Percentiles rank a stretch among this genome's conserved stretches.
Conservation (phyloP, 2,113 vertebrate genomes). For the Aptenodytes forsteri region DNA sequence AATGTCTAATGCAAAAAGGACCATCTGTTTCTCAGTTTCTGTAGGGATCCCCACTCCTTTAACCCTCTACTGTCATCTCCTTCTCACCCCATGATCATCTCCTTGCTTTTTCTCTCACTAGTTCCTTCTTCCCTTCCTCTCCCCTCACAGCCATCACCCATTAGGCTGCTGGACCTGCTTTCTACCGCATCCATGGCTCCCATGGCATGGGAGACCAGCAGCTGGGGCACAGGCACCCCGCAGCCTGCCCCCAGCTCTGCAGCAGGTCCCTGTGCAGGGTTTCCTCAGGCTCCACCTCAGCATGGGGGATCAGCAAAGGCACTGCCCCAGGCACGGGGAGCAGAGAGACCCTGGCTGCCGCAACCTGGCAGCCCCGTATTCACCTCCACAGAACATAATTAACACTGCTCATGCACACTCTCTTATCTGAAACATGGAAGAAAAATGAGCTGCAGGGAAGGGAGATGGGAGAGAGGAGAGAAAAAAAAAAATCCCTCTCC, state of each 20-base stretch:
- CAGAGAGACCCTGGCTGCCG: fast-evolving
- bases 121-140: neutral
- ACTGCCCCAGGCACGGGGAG: neutral
- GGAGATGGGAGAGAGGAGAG: neutral
- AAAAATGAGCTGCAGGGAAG: conserved; percentile 44
- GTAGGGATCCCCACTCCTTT: neutral
- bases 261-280: neutral
- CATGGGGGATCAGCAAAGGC: neutral
- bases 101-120: neutral
- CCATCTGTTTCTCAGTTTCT: conserved; percentile 14
- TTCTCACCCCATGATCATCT: neutral
- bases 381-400: conserved; percentile 47
- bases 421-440: conserved; percentile 52
- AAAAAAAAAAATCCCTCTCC: neutral
- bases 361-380: neutral
- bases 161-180: neutral
- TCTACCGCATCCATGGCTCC: neutral
- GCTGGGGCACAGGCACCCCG: neutral
- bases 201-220: neutral
- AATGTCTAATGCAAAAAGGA: conserved; percentile 43
- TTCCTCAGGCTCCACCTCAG: neutral
- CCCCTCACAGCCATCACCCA: neutral
- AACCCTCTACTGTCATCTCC: neutral
- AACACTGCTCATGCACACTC: conserved; percentile 13
- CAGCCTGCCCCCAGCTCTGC: neutral